A percentile compares a stretch with the other conserved stretches of the same genome.
Evolutionary conservation across 2,113 vertebrate genomes (phyloP).

Genomic region (Muscicapa adusta): DNA sequence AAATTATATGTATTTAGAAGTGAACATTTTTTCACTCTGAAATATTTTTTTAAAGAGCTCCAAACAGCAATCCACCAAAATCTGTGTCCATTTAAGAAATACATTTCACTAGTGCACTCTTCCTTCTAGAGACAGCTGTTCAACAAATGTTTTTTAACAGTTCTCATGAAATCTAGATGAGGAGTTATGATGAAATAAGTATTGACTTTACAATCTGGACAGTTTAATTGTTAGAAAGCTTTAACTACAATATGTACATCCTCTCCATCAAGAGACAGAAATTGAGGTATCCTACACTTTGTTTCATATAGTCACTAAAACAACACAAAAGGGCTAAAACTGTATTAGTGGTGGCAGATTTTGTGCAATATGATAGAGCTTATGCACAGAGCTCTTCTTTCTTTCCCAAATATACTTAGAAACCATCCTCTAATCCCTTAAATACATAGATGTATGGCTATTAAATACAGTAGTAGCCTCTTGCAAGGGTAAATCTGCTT

Average conservation of each 20-base stretch:
- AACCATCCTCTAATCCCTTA: not conserved
- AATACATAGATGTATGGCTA: not conserved
- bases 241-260: not conserved
- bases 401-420: not conserved
- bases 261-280: not conserved
- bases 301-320: not conserved
- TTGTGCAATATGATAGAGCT: not conserved
- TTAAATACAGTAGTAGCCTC: not conserved
- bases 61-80: not conserved
- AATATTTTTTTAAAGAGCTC: not conserved
- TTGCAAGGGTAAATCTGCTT: not conserved
- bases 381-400: not conserved
- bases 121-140: conserved; percentile 36
- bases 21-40: not conserved
- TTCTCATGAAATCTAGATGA: not conserved
- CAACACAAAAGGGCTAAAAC: not conserved
- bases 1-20: not conserved
- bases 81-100: conserved; percentile 23
- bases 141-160: conserved; percentile 39
- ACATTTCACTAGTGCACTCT: not conserved
- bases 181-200: not conserved
- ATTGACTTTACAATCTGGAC: not conserved
- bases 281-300: not conserved
- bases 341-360: not conserved
- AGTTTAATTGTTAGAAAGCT: not conserved